Base-by-base conservation (phyloP, 2,113 vertebrate species). In the Gadus chalcogrammus region DNA sequence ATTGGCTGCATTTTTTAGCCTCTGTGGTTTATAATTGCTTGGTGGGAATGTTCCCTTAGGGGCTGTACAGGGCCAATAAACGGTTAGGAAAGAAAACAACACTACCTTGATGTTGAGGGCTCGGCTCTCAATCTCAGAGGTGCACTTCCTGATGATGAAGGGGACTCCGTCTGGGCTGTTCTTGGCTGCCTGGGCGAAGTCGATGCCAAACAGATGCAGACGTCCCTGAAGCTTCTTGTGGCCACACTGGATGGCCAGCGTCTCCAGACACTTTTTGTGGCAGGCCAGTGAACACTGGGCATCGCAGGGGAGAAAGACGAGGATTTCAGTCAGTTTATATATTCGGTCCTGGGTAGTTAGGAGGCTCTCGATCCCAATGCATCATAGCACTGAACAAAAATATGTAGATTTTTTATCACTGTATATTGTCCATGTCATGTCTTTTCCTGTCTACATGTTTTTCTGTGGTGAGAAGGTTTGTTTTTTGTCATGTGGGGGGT, bases 201-300 rank as follows among this genome's bases (percentile, higher is more conserved):
- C 95, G 56, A 96, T 94, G 62, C 97, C 97, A 82, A 99, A 99
- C 79, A 99, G 90, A 52, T 98, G 96, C 64, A 97, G 93, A 82
- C 94, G 91, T 52, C 95, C 97, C 55, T 93, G 93, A 72, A 99
- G 94, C 89, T 98, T 99, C 87, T 98, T 97, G 86, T 98, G 97
- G 65, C 97, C 97, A 82, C 97, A 99, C 73, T 96, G 94, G 83
- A 99, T 99, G 61, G 96, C 94, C 75, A 99, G 92, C 7, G 96
- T 98, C 88, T 99, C 97, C 70, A 99, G 91, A 85, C 97, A 99
- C 65, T 99, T 99, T 74, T 97, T 97, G 83, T 99, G 97, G 87
- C 96, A 98, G 20, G 96, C 94, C 85, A 99, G 91, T 2, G 94
- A 97, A 83, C 97, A 99, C 97, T 99, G 73, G 20, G 0, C 42